Evolutionary conservation across 2,888 invertebrate genomes (phyloP).

Genomic region (Torymus auratus): DNA sequence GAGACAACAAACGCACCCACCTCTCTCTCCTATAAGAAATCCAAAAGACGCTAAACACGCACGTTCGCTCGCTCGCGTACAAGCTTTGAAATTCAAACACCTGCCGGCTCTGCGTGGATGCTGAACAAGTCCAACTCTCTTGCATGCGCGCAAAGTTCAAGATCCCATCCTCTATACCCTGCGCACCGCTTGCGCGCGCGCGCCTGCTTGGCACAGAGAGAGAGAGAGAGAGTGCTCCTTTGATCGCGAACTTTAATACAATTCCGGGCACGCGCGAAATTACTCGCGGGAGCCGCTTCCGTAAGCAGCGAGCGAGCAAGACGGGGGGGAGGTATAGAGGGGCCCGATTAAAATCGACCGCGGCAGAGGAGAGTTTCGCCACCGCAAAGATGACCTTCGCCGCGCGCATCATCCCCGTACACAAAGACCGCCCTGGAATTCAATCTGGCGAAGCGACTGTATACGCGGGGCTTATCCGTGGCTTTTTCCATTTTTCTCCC

Average conservation of each 20-base stretch:
- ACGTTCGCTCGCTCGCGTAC: not conserved
- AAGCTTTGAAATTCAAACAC: conserved; percentile 50
- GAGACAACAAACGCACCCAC: not conserved
- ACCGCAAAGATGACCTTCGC: no score
- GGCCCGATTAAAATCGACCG: conserved; percentile 22
- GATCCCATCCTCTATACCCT: conserved; percentile 17
- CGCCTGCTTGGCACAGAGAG: not conserved
- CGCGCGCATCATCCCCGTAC: no score
- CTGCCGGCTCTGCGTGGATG: not conserved
- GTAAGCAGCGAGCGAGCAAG: not conserved
- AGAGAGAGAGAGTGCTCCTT: conserved; percentile 22
- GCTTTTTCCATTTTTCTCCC: not conserved
- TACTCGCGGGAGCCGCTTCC: conserved; percentile 32
- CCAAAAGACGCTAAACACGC: conserved; percentile 45
- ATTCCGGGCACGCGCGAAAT: conserved; percentile 58
- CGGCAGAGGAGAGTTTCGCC: not conserved
- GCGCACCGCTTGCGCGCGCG: not conserved
- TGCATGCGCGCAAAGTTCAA: conserved; percentile 25
- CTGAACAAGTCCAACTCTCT: conserved; percentile 14
- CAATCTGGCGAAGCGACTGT: no score
- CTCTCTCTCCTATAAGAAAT: not conserved
- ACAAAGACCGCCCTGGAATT: no score
- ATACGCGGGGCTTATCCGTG: no score
- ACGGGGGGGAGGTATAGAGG: not conserved
- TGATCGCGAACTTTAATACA: conserved; percentile 52